Conservation (phyloP, 2,113 vertebrate genomes). For the Phylloscopus whistleri region DNA sequence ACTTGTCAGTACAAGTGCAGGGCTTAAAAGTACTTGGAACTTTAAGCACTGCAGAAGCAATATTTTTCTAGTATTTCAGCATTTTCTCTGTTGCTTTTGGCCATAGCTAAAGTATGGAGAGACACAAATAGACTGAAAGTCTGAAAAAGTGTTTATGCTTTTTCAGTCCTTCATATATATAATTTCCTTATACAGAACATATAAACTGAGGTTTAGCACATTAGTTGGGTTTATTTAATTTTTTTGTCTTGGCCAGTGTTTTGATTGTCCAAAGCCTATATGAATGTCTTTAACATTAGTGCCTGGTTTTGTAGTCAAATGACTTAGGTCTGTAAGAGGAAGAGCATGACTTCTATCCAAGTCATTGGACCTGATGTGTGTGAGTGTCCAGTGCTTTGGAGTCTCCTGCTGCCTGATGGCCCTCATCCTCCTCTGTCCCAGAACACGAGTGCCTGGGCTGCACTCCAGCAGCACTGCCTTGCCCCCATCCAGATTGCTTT, state of each 20-base stretch:
- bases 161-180: conserved; percentile 18
- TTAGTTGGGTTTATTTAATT: conserved; percentile 31
- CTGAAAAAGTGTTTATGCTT: conserved; percentile 21
- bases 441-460: background rate
- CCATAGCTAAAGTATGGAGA: background rate
- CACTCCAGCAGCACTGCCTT: background rate
- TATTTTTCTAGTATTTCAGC: conserved; percentile 40
- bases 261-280: background rate
- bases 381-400: background rate
- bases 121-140: background rate
- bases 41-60: background rate
- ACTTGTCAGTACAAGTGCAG: background rate
- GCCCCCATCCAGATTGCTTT: background rate
- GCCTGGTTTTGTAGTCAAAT: background rate
- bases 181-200: conserved; percentile 4
- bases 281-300: background rate
- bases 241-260: background rate
- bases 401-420: background rate
- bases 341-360: background rate
- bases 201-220: conserved; percentile 44
- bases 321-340: background rate
- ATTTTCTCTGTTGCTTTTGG: conserved; percentile 44
- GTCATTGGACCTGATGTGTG: fast-evolving
- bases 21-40: background rate
- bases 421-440: background rate